phyloP scores from a whole-genome alignment of 1,140 invertebrate species.

The Brachionus rubens region DNA sequence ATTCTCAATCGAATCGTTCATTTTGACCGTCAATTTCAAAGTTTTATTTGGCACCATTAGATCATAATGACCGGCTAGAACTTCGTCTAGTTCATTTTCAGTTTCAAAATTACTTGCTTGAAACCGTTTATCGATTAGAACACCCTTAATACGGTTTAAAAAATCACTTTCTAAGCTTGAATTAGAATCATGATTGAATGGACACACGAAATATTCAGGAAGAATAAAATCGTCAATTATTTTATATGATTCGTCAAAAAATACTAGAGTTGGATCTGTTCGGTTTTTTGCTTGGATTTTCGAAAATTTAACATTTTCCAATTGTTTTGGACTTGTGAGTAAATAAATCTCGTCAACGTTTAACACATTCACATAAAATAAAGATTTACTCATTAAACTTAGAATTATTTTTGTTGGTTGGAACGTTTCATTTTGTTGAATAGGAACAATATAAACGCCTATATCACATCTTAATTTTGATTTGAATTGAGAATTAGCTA shows the following conservation, averaged over 20 bases:
- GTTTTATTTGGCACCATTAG: conserved; percentile 30
- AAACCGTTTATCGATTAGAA: background rate
- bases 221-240: background rate
- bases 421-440: background rate
- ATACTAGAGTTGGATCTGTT: background rate
- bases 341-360: background rate
- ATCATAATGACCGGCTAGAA: conserved; percentile 6
- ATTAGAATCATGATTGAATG: background rate
- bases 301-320: background rate
- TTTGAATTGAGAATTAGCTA: conserved; percentile 35
- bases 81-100: conserved; percentile 5
- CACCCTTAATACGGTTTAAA: background rate
- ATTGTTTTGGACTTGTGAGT: background rate
- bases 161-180: background rate
- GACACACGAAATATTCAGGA: background rate
- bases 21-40: conserved; percentile 3
- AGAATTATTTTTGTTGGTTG: background rate
- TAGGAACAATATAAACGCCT: background rate
- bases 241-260: background rate
- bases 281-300: background rate
- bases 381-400: background rate
- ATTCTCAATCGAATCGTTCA: background rate
- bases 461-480: conserved; percentile 11
- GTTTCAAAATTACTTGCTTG: background rate
- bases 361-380: conserved; percentile 8